Percentiles rank a stretch among this genome's conserved stretches.
phyloP scores from a whole-genome alignment of 2,113 vertebrate species.

The Addax nasomaculatus region DNA sequence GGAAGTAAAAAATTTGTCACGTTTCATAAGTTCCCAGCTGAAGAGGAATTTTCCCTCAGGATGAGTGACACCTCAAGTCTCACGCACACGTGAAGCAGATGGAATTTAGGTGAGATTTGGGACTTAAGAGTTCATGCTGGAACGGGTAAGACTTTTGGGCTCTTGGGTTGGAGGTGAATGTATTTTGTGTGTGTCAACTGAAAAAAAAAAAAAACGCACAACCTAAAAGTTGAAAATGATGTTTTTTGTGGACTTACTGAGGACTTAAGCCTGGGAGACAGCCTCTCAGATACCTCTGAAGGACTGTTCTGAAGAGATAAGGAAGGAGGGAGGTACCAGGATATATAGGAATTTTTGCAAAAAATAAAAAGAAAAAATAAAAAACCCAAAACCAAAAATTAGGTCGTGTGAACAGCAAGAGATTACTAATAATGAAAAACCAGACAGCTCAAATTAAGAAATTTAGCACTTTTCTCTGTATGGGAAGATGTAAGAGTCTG shows the following conservation, averaged over 20 bases:
- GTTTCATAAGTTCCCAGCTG: background rate
- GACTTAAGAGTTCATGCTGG: background rate
- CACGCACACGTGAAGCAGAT: background rate
- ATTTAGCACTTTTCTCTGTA: background rate
- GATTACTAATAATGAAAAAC: background rate
- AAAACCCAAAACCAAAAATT: background rate
- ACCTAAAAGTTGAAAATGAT: background rate
- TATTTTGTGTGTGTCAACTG: background rate
- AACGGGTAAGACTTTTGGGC: background rate
- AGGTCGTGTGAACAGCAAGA: background rate
- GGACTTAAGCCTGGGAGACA: background rate
- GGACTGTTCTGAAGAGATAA: background rate
- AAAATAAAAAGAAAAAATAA: background rate
- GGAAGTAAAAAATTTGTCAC: background rate
- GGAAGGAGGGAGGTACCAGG: background rate
- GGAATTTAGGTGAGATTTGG: background rate
- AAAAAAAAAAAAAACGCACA: background rate
- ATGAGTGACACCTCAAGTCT: background rate
- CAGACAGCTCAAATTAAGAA: background rate
- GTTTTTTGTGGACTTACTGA: background rate
- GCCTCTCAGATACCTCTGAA: background rate
- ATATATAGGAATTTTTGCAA: background rate
- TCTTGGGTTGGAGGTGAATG: background rate
- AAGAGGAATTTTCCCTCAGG: background rate
- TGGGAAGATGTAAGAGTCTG: background rate